Evolutionary conservation across 1,140 invertebrate species (phyloP), one percentile per base, ranked within the genome.

Genomic region (Scaptomyza hsui): DNA sequence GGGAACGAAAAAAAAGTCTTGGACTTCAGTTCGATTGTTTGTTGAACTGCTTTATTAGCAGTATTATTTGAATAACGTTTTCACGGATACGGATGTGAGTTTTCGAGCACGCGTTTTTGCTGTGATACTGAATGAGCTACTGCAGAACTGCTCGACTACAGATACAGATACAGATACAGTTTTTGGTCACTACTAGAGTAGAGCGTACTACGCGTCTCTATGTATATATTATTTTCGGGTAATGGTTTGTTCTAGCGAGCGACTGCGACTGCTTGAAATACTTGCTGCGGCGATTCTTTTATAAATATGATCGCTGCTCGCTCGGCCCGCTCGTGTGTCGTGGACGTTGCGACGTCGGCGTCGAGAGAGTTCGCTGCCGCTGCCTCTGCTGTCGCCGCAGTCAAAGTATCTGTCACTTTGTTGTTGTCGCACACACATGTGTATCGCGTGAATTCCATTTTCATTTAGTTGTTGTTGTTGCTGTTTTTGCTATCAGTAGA

Each of bases 211-310:
- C 56, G 60, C 59, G 44, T 55, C 2, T 26, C n/a, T 15, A n/a
- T n/a, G n/a, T n/a, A n/a, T 26, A 49, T 32, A 32, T 47, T 32
- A 15, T 51, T 74, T 61, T 57, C 44, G 48, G 32, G 52, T 71
- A 63, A 72, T 61, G 73, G 61, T 67, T 78, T 70, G 78, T 89
- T 88, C 82, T 88, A 75, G 78, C 71, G 78, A 76, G 65, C 75
- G 75, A 89, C 44, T 88, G 78, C 81, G 82, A 89, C 83, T 86
- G 82, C 82, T 88, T 86, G 77, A 86, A 70, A 81, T 74, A 60
- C 63, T 59, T 62, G 57, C 71, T 59, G 75, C 68, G 48, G 70
- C 78, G 82, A 82, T 86, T 88, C 78, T 82, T 88, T 88, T 88
- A 88, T 88, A 86, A 86, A 86, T 86, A 82, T 76, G 83, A 82